Evolutionary conservation across 2,888 invertebrate genomes (phyloP).

Genomic region (Thymelicus acteon): DNA sequence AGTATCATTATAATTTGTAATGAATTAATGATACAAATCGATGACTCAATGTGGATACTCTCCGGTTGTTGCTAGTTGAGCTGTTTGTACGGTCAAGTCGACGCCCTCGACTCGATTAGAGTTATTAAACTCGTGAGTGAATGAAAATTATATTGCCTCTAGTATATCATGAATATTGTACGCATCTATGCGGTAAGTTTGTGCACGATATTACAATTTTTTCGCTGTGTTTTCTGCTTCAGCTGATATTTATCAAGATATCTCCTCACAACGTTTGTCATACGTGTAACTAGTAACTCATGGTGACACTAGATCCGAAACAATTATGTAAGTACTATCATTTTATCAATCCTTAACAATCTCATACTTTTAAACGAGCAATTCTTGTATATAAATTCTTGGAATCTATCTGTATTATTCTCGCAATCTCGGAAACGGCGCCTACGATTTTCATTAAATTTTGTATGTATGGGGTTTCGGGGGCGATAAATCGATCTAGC

Average conservation of each 20-base stretch:
- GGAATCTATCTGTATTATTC: too few relatives aligned
- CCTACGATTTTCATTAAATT: too few relatives aligned
- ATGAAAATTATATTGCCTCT: conserved; percentile 11
- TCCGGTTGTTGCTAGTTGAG: conserved; percentile 24
- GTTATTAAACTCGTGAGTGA: conserved; percentile 30
- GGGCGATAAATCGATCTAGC: too few relatives aligned
- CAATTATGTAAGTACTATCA: too few relatives aligned
- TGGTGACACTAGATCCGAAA: too few relatives aligned
- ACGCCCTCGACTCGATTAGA: conserved; percentile 26
- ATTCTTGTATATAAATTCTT: too few relatives aligned
- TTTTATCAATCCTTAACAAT: too few relatives aligned
- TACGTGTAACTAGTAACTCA: not conserved
- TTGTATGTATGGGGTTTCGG: too few relatives aligned
- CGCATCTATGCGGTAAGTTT: conserved; percentile 10
- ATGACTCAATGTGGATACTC: conserved; percentile 29
- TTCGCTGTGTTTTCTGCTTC: not conserved
- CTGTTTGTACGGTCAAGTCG: conserved; percentile 35
- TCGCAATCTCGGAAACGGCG: too few relatives aligned
- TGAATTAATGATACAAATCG: conserved; percentile 16
- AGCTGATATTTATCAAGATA: too few relatives aligned
- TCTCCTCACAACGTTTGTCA: not conserved
- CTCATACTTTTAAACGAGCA: too few relatives aligned
- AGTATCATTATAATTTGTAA: conserved; percentile 21
- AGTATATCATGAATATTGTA: conserved; percentile 9
- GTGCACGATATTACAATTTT: conserved; percentile 5